These are phyloP conservation scores for Spea multiplicata DNA, from an alignment of 2,113 vertebrate genomes.

Conservation along the genomic window DNA sequence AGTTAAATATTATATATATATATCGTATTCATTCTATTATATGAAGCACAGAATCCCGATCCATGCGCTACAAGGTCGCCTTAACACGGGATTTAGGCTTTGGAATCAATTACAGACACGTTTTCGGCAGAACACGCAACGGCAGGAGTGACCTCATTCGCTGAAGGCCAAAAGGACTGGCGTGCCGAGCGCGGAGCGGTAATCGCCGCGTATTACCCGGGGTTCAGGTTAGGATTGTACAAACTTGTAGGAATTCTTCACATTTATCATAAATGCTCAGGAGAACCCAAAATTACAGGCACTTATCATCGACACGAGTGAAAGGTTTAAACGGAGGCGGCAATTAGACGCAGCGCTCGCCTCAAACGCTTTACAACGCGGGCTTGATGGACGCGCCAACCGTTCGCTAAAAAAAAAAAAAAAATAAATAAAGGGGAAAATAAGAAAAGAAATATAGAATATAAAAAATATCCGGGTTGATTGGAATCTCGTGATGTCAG, in stretches of 20 bases:
- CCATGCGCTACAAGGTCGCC: constrained; percentile 26
- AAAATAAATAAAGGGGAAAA: too few species aligned
- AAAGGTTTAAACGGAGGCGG: constrained; percentile 2
- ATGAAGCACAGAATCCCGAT: background rate
- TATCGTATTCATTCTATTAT: too few species aligned
- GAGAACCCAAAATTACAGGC: constrained; percentile 23
- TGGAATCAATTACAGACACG: constrained; percentile 33
- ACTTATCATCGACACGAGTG: constrained; percentile 29
- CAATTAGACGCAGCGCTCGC: constrained; percentile 1
- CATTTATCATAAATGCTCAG: constrained; percentile 29
- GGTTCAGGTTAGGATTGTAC: constrained; percentile 33
- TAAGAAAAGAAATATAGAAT: too few species aligned
- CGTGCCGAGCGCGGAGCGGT: constrained; percentile 20
- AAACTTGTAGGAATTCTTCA: constrained; percentile 32
- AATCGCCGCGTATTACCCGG: constrained; percentile 33
- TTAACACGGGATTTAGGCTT: constrained; percentile 6
- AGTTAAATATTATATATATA: too few species aligned
- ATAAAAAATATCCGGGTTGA: background rate
- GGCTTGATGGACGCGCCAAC: background rate
- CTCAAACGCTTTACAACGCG: background rate
- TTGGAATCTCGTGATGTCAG: background rate
- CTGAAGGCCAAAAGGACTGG: constrained; percentile 30
- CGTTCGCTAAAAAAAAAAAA: background rate
- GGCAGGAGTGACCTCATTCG: constrained; percentile 18
- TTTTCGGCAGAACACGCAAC: constrained; percentile 28